These are phyloP conservation scores for Hippocampus comes DNA, from an alignment of 2,113 vertebrate species.

Conservation along the genomic window DNA sequence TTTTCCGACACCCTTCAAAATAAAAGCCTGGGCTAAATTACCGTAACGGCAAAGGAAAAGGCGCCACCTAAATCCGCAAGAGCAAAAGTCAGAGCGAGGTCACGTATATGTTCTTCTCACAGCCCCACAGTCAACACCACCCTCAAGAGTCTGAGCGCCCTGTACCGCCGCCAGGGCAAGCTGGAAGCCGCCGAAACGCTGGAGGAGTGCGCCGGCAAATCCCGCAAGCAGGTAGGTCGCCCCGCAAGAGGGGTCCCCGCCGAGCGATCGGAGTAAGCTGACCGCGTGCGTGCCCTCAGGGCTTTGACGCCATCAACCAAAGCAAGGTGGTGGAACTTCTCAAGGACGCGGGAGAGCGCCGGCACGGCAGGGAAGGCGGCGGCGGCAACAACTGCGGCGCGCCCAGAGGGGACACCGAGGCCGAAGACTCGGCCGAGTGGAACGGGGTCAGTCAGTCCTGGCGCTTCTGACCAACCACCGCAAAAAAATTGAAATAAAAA, in stretches of 20 bases:
- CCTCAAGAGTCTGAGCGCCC: constrained; percentile 81
- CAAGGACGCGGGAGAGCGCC: constrained; percentile 77
- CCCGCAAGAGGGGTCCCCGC: no score
- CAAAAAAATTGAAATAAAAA: no score
- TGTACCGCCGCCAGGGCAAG: constrained; percentile 89
- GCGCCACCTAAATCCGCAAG: no score
- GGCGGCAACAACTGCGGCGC: constrained; percentile 21
- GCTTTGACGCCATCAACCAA: constrained; percentile 83
- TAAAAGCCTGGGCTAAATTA: no score
- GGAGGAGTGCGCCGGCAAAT: constrained; percentile 84
- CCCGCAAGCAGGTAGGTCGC: constrained; percentile 79
- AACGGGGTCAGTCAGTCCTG: constrained; percentile 73
- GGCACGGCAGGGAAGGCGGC: constrained; percentile 68
- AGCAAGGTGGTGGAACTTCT: constrained; percentile 86
- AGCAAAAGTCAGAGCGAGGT: no score
- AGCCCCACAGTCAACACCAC: constrained; percentile 88
- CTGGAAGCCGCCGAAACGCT: constrained; percentile 84
- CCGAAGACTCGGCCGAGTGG: constrained; percentile 80
- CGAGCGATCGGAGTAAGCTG: not conserved
- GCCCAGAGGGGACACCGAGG: constrained; percentile 60
- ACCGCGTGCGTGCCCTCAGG: constrained; percentile 54
- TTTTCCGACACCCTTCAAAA: no score
- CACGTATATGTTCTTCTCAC: not conserved
- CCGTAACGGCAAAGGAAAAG: no score
- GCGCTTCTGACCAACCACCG: no score